Evolutionary conservation across 2,888 invertebrate genomes (phyloP).

Genomic region (Sarcophaga subvicina): DNA sequence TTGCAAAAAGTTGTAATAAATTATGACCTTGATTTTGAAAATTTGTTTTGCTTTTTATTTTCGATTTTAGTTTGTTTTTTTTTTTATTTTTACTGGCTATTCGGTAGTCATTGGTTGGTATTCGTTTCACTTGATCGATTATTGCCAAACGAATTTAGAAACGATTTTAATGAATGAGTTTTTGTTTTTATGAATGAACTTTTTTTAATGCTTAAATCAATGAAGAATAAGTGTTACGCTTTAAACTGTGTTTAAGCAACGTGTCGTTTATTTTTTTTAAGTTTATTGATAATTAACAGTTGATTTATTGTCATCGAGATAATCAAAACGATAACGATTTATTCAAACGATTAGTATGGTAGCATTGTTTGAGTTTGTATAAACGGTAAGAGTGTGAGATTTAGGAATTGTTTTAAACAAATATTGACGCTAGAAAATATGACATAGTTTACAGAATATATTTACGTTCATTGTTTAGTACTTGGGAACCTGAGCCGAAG

Average conservation of each 20-base stretch:
- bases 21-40: conserved; percentile 49
- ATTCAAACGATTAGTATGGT: neutral
- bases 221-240: neutral
- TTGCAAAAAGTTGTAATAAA: conserved; percentile 37
- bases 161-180: conserved; percentile 26
- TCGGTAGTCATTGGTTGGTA: neutral
- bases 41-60: conserved; percentile 7
- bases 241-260: neutral
- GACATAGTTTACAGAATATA: no score
- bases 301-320: neutral
- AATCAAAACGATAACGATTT: neutral
- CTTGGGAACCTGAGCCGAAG: no score
- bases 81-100: neutral
- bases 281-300: neutral
- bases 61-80: neutral
- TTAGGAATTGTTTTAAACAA: no score
- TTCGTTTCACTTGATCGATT: conserved; percentile 10
- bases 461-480: no score
- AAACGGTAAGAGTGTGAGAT: no score
- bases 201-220: conserved; percentile 1
- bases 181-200: conserved; percentile 20
- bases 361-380: no score
- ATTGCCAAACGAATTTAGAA: neutral
- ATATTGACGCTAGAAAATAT: no score
- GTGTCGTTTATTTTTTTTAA: neutral